Evolutionary conservation across 2,797 vertebrate genomes (phyloP), one percentile per base, ranked within the genome.

Genomic region (Sebastes matsubarae): DNA sequence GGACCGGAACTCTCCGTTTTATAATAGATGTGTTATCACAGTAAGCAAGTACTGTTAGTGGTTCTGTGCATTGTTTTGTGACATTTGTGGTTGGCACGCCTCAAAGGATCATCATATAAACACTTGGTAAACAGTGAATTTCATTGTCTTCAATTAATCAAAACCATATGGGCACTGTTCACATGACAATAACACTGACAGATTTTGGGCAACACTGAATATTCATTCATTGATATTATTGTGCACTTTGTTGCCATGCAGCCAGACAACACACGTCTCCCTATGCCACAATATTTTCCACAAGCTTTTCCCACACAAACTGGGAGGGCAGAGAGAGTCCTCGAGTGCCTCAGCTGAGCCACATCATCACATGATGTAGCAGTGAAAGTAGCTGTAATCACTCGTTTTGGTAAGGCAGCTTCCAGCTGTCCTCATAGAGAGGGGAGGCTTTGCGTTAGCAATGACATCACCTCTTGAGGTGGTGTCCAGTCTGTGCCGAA

Each of bases 381-480:
- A 80, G 85, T 87, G 87, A 89, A 91, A 88, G 77, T 61, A 64
- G 72, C 78, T 84, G 66, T 79, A 87, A 93, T 92, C 82, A 80
- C 74, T 75, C 16, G 61, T 67, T 91, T 81, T 76, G 65, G 77
- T 82, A 75, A 81, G 68, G 75, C 83, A 76, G 87, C 68, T 72
- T 85, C 65, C 78, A 93, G 91, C 89, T 90, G 88, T 87, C 75
- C 88, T 90, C 81, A 92, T 71, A 81, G 77, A 90, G 80, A 87
- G 80, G 72, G 65, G 63, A 88, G 90, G 93, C 88, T 89, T 87
- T 89, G 82, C 76, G 72, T 81, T 88, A 77, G 61, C 22, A 8
- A 85, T 96, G 92, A 96, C 94, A 92, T 96, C 94, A 95, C 78
- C 80, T 77, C 83, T 87, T 89, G 79, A 83, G 84, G 84, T 93